Evolutionary conservation across 2,888 invertebrate genomes (phyloP).

Genomic region (Trichogramma evanescens): DNA sequence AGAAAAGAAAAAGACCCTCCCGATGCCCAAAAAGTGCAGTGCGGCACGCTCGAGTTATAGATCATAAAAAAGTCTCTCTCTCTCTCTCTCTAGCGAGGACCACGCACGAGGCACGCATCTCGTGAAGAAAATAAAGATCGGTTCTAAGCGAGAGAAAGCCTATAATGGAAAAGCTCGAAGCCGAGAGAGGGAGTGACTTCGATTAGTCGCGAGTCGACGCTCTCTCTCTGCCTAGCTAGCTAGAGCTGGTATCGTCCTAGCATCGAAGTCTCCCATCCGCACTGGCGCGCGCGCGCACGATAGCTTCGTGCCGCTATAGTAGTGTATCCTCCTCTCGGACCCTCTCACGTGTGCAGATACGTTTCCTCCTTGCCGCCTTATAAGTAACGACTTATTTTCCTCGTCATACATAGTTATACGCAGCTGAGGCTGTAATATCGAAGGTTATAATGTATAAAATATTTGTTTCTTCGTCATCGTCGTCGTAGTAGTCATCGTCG

Average conservation of each 20-base stretch:
- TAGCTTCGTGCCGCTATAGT: constrained; percentile 2
- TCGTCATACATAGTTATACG: no score
- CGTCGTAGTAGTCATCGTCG: not conserved
- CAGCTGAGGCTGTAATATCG: no score
- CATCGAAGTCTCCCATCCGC: constrained; percentile 40
- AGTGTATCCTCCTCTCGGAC: not conserved
- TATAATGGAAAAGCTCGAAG: not conserved
- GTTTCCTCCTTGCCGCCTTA: not conserved
- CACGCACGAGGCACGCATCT: not conserved
- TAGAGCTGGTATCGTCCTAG: constrained; percentile 25
- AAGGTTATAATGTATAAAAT: no score
- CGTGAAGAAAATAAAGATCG: not conserved
- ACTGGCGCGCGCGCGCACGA: not conserved
- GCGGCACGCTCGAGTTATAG: no score
- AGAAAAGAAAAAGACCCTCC: no score
- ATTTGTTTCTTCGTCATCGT: not conserved
- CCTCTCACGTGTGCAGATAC: not conserved
- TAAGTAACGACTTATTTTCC: no score
- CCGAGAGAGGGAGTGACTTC: not conserved
- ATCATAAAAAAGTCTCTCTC: no score
- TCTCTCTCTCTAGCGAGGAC: no score
- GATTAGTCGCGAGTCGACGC: constrained; percentile 13
- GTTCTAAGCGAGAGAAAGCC: not conserved
- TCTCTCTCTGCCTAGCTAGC: not conserved
- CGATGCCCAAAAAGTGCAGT: no score